Base-by-base conservation (phyloP, 2,113 vertebrate genomes). In the Rutilus rutilus region DNA sequence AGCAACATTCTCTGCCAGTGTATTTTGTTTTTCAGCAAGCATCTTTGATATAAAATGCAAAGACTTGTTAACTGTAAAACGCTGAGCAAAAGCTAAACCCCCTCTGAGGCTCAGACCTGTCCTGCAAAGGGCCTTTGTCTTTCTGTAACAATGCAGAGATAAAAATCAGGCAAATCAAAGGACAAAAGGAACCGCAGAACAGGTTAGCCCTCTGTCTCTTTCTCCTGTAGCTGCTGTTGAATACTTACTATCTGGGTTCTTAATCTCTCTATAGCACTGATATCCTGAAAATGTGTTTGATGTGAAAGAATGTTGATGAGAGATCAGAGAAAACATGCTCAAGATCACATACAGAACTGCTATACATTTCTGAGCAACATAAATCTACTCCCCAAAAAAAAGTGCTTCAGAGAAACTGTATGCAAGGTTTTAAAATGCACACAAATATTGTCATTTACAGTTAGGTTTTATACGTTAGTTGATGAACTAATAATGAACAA, bases 251-350 rank as follows among this genome's bases (percentile, higher is more conserved):
- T 86, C 85, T 62, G 54, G 23, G 2, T 47, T 57, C 79, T 62
- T 27, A 86, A 84, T 62, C 65, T 78, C 42, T 80, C 17, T 60
- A 42, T 19, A 27, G 69, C 30, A 80, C 85, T 82, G 78, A 87
- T 87, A 89, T 89, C 83, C 86, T 87, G 78, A 85, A 75, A 27
- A 33, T 64, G 33, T 78, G 73, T 89, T 83, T 89, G 86, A 89
- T 74, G 88, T 78, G 30, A 2, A 45, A 5, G 60, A 50, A 78
- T 79, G 71, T 57, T 64, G 80, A 52, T 67, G 47, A 83, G 17
- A 2, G 80, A 83, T 78, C 73, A 47, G 65, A 78, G 59, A 69
- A 80, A 30, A 65, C 74, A 47, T 25, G 60, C n/a, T 65, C 5
- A 27, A 2, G n/a, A 21, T 81, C 27, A 82, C 15, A 82, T 23